Percentiles rank a stretch among this genome's conserved stretches.
These are phyloP conservation scores for Chrysodeixis includens DNA, from an alignment of 2,888 invertebrate genomes.

Conservation along the genomic window DNA sequence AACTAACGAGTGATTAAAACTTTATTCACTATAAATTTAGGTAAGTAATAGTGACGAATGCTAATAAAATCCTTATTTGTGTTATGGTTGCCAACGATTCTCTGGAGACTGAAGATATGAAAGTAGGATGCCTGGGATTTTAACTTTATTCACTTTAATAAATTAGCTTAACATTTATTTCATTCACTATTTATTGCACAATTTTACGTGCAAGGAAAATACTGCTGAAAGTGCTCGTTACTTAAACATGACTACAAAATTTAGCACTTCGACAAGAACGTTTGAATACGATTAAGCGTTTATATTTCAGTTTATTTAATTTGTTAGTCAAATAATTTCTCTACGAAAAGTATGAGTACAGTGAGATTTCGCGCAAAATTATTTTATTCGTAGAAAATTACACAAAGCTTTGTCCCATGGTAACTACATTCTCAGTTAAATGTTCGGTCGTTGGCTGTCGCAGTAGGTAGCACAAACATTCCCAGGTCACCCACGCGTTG, in stretches of 20 bases:
- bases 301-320: slow-evolving; percentile 5
- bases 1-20: slow-evolving; percentile 6
- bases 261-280: no score
- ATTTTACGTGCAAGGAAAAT: no score
- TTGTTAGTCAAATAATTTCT: slow-evolving; percentile 1
- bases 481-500: slow-evolving; percentile 60
- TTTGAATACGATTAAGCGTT: no score
- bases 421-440: slow-evolving; percentile 40
- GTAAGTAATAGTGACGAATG: background rate
- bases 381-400: slow-evolving; percentile 38
- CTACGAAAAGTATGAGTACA: slow-evolving; percentile 8
- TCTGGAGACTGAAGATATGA: background rate
- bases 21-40: background rate
- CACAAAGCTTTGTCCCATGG: slow-evolving; percentile 28
- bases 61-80: slow-evolving; percentile 3
- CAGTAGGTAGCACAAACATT: slow-evolving; percentile 55
- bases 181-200: background rate
- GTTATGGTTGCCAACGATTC: background rate
- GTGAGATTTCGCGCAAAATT: slow-evolving; percentile 18
- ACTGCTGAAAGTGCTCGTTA: background rate
- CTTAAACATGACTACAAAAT: background rate
- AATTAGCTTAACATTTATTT: background rate
- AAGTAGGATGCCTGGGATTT: background rate
- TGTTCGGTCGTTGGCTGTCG: slow-evolving; percentile 37
- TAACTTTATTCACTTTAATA: background rate